Evolutionary conservation across 2,113 vertebrate species (phyloP).

Genomic region (Thunnus maccoyii): DNA sequence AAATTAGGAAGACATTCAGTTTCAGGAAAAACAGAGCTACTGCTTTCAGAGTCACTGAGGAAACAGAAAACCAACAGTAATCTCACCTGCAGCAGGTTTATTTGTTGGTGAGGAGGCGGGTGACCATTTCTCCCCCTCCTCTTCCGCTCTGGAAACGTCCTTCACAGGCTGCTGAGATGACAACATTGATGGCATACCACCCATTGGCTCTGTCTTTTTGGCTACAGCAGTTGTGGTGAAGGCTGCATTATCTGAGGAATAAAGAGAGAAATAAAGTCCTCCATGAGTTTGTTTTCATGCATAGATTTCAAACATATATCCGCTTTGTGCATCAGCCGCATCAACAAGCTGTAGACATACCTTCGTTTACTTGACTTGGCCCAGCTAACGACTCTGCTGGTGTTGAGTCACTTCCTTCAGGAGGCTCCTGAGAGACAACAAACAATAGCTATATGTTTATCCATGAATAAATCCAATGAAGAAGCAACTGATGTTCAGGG

Average conservation of each 20-base stretch:
- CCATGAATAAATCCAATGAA: neutral
- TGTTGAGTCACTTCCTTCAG: constrained; percentile 45
- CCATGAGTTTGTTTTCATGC: neutral
- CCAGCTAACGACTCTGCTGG: constrained; percentile 41
- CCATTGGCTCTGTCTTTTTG: constrained; percentile 57
- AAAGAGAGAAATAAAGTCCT: constrained; percentile 16
- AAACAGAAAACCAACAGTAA: neutral
- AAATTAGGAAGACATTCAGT: no score
- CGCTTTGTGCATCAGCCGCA: neutral
- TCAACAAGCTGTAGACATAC: constrained; percentile 28
- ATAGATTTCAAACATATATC: neutral
- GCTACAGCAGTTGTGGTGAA: constrained; percentile 22
- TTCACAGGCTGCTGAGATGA: constrained; percentile 46
- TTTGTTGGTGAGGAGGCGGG: constrained; percentile 47
- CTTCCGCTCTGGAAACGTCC: constrained; percentile 41
- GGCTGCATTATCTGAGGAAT: constrained; percentile 62
- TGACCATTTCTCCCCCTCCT: constrained; percentile 58
- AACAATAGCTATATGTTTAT: neutral
- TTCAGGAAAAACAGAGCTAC: no score
- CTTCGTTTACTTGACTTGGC: constrained; percentile 58
- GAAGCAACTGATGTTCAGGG: no score
- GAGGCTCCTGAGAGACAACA: constrained; percentile 54
- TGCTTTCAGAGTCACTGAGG: neutral
- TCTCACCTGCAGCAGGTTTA: constrained; percentile 77
- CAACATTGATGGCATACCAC: constrained; percentile 31